Conservation (phyloP, 2,113 vertebrate genomes). For the Hepsetus odoe region DNA sequence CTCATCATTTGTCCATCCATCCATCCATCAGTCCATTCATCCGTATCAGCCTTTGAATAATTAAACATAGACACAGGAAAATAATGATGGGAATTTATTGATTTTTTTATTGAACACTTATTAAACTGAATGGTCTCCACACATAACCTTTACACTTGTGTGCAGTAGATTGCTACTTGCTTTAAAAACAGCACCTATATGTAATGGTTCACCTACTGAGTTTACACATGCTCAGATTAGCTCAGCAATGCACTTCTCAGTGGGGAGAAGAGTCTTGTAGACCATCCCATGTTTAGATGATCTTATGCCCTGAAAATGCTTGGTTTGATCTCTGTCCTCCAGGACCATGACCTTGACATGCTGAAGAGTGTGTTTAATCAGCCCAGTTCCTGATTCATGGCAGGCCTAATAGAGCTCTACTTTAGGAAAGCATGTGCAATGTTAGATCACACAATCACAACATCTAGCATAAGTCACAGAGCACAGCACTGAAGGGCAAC, state of each 20-base stretch:
- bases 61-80: background rate
- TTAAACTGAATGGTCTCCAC: background rate
- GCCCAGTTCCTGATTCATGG: background rate
- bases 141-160: background rate
- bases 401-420: background rate
- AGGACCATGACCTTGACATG: background rate
- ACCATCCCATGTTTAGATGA: background rate
- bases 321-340: background rate
- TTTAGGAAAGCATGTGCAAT: background rate
- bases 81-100: background rate
- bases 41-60: background rate
- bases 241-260: background rate
- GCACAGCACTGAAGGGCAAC: background rate
- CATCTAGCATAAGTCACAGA: background rate
- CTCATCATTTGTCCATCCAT: background rate
- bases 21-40: too few species aligned
- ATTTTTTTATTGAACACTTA: conserved; percentile 1
- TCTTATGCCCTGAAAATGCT: background rate
- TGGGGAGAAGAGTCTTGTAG: background rate
- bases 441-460: background rate
- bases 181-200: background rate
- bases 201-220: background rate
- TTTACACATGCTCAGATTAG: background rate
- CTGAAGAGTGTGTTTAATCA: background rate
- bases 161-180: background rate